A percentile compares a stretch with the other conserved stretches of the same genome.
phyloP scores from a whole-genome alignment of 2,113 vertebrate species.

The Felis chaus region DNA sequence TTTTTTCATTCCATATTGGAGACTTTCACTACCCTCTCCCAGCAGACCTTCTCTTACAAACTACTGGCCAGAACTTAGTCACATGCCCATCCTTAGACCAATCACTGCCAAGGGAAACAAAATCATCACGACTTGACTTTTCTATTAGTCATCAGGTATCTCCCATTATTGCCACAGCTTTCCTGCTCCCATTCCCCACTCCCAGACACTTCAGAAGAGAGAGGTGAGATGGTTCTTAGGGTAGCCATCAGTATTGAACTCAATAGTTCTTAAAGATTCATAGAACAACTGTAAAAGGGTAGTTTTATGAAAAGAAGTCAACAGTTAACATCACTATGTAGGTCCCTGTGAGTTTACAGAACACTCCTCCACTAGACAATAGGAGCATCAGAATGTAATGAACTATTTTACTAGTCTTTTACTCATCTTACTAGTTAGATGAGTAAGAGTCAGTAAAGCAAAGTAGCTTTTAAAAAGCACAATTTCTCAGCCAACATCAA shows the following conservation, averaged over 20 bases:
- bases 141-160: background rate
- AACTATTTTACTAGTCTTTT: background rate
- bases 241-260: background rate
- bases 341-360: background rate
- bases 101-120: background rate
- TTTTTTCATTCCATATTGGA: background rate
- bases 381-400: background rate
- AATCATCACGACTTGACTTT: background rate
- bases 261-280: background rate
- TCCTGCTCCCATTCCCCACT: background rate
- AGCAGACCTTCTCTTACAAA: constrained; percentile 3
- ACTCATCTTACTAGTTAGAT: background rate
- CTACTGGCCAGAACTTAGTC: background rate
- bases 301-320: background rate
- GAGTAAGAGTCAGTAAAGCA: background rate
- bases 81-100: background rate
- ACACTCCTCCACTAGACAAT: background rate
- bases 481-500: constrained; percentile 32
- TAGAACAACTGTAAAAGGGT: background rate
- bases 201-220: background rate
- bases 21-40: background rate
- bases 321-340: background rate
- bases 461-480: constrained; percentile 9
- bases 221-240: background rate
- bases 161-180: background rate